Conservation (phyloP, 2,797 vertebrate species). For the Sebastolobus alascanus region DNA sequence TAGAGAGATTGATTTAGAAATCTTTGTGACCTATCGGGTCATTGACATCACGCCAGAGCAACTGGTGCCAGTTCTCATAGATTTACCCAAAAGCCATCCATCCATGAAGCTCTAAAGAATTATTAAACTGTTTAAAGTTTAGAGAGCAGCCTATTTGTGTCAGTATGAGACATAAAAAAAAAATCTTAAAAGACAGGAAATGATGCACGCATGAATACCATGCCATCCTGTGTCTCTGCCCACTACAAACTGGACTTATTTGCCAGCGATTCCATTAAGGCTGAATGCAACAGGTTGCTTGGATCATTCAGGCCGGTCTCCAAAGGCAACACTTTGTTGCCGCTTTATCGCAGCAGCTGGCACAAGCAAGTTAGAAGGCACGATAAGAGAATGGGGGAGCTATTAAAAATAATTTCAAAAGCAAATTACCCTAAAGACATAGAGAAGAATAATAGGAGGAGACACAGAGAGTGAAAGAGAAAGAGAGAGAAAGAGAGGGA, state of each 20-base stretch:
- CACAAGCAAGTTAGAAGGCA: not conserved
- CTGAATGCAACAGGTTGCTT: constrained; percentile 43
- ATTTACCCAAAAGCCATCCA: constrained; percentile 24
- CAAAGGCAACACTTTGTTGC: constrained; percentile 31
- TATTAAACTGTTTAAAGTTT: constrained; percentile 24
- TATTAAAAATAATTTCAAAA: constrained; percentile 59
- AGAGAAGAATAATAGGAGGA: constrained; percentile 43
- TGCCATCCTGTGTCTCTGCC: not conserved
- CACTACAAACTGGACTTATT: constrained; percentile 14
- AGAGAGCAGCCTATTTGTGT: constrained; percentile 18
- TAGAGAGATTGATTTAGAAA: constrained; percentile 53
- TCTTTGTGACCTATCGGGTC: constrained; percentile 53
- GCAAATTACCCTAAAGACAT: constrained; percentile 44
- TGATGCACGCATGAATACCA: not conserved
- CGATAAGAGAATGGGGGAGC: constrained; percentile 39
- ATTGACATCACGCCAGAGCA: constrained; percentile 45
- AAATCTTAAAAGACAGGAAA: constrained; percentile 1
- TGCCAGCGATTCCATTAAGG: constrained; percentile 32
- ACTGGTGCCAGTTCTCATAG: constrained; percentile 58
- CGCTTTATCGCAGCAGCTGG: constrained; percentile 45
- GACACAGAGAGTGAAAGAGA: not conserved
- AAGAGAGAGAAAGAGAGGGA: not conserved
- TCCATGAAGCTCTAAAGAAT: constrained; percentile 17
- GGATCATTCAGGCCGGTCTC: constrained; percentile 20
- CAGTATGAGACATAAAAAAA: not conserved